Percentiles rank a stretch among this genome's conserved stretches.
Evolutionary conservation across 2,113 vertebrate genomes (phyloP).

Genomic region (Zapornia atra): DNA sequence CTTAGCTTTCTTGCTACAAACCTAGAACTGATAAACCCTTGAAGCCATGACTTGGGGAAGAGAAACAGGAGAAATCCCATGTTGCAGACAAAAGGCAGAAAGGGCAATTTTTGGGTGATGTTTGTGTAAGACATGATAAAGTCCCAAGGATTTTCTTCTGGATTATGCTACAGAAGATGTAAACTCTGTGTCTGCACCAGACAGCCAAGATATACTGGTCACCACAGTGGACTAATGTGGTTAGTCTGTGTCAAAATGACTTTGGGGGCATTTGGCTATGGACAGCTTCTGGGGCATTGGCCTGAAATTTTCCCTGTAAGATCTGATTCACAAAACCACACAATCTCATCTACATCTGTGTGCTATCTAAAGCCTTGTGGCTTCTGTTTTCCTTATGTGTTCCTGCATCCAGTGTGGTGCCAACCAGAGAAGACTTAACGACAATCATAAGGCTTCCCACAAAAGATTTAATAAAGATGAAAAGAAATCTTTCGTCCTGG

Average conservation of each 20-base stretch:
- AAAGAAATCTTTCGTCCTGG: background rate
- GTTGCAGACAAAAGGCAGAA: background rate
- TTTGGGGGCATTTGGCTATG: accelerated
- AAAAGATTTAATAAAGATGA: background rate
- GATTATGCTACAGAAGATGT: background rate
- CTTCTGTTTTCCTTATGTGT: background rate
- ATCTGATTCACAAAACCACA: background rate
- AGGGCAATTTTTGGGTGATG: background rate
- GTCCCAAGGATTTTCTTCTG: background rate
- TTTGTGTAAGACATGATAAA: background rate
- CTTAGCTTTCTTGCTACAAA: background rate
- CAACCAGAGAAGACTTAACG: background rate
- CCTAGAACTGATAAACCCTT: background rate
- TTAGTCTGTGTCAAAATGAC: background rate
- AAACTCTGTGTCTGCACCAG: accelerated
- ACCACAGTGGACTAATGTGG: background rate
- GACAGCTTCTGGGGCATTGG: background rate
- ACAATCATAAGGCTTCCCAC: background rate
- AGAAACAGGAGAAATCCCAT: background rate
- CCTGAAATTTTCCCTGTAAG: background rate
- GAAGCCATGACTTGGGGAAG: background rate
- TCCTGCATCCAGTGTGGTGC: background rate
- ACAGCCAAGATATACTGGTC: background rate
- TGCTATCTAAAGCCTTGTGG: background rate
- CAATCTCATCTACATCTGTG: background rate